Percentiles rank a stretch among this genome's conserved stretches.
Evolutionary conservation across 2,888 invertebrate genomes (phyloP).

Genomic region (Drosophila affinis): DNA sequence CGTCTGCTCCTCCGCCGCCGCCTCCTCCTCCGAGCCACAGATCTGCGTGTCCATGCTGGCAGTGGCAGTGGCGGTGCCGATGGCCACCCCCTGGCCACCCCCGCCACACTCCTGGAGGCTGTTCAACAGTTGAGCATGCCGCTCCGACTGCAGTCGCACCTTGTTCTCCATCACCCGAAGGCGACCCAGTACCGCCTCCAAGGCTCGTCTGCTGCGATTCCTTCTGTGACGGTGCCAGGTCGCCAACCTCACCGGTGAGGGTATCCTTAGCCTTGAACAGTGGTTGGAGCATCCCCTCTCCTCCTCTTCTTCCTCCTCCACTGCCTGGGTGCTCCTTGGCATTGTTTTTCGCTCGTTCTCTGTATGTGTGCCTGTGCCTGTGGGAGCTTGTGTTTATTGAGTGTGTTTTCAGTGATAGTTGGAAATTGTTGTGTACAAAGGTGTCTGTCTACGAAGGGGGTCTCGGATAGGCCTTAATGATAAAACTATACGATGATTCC

Average conservation of each 20-base stretch:
- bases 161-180: background rate
- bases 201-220: background rate
- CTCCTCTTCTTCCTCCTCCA: background rate
- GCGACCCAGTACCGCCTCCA: background rate
- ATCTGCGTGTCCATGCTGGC: constrained; percentile 84
- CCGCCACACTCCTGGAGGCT: constrained; percentile 85
- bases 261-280: background rate
- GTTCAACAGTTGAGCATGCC: constrained; percentile 86
- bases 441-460: too few relatives aligned
- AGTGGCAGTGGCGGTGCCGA: constrained; percentile 84
- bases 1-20: background rate
- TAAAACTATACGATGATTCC: too few relatives aligned
- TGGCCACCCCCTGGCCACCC: constrained; percentile 85
- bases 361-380: background rate
- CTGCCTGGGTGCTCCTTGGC: background rate
- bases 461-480: too few relatives aligned
- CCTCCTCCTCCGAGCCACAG: background rate
- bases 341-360: background rate
- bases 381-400: background rate
- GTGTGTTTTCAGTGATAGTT: background rate
- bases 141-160: constrained; percentile 84
- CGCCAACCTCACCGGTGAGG: background rate
- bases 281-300: background rate
- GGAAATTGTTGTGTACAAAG: background rate
- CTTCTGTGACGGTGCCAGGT: background rate